Percentiles rank a stretch among this genome's conserved stretches.
Conservation (phyloP, 2,797 vertebrate genomes). For the Todus mexicanus region DNA sequence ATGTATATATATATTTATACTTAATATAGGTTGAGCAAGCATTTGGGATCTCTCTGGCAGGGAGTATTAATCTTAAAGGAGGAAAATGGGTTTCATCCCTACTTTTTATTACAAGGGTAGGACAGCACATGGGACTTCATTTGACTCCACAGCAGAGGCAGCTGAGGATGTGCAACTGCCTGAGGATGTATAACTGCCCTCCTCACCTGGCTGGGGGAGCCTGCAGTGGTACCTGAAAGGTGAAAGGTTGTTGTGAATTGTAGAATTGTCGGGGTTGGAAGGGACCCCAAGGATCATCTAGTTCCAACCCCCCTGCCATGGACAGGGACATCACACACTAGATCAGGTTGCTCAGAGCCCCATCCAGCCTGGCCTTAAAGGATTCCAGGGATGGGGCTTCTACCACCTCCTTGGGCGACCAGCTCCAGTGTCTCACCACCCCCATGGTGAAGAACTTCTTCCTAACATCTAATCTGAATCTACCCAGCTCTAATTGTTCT, state of each 20-base stretch:
- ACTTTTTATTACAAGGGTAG: neutral
- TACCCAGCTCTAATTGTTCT: too few relatives aligned
- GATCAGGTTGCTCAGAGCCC: too few relatives aligned
- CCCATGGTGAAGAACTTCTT: too few relatives aligned
- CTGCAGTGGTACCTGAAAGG: fast-evolving
- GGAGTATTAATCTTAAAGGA: neutral
- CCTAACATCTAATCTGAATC: too few relatives aligned
- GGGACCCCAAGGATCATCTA: too few relatives aligned
- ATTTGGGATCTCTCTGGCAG: neutral
- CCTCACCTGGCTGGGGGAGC: neutral
- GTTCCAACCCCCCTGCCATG: too few relatives aligned
- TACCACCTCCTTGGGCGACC: too few relatives aligned
- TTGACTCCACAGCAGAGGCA: neutral
- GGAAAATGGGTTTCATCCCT: neutral
- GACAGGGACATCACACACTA: too few relatives aligned
- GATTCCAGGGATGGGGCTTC: too few relatives aligned
- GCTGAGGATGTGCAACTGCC: neutral
- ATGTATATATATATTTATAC: neutral
- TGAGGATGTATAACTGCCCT: neutral
- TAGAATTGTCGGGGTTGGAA: too few relatives aligned
- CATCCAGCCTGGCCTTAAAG: too few relatives aligned
- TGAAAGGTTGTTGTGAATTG: neutral
- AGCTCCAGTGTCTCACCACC: too few relatives aligned
- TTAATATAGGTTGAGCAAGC: neutral
- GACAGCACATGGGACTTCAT: neutral